Evolutionary conservation across 2,888 invertebrate species (phyloP), one percentile per base, ranked within the genome.

Genomic region (Strigamia maritima): DNA sequence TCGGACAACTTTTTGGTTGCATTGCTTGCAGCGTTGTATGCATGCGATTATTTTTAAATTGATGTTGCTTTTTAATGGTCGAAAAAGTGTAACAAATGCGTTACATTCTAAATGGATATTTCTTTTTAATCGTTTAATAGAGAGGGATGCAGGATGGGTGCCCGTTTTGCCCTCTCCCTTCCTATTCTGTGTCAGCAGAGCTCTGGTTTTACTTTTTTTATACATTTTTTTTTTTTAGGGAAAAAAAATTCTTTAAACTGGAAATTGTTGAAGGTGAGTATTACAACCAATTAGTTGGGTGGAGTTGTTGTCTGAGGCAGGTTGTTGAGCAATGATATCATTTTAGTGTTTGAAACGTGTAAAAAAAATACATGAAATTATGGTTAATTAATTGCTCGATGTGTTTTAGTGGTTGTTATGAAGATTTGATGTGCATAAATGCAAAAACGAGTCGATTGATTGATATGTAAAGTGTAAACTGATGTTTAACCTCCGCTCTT

Each of bases 261-360:
- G 28, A 28, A 28, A 70, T 16, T 70, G 70, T 70, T 28, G 49
- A 16, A 49, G 70, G 70, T 70, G 70, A 70, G 70, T 28, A 28
- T 70, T 70, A 70, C 70, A 70, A 70, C 26, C 70, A 70, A 70
- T 70, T 70, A 70, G 70, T 70, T 70, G 70, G 70, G 70, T 70
- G 70, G 70, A 70, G 70, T 70, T 70, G 26, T 28, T 26, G 54
- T 54, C 54, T 54, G 54, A 65, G 24, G 24, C 22, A 65, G 49
- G 70, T 70, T 24, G 70, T 70, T 70, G 70, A 26, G 70, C 70
- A 70, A 70, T n/a, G 70, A 70, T 16, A 28, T 70, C 70, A 70
- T 70, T n/a, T 70, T 70, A n/a, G 28, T 26, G 70, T 28, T 26
- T 70, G 10, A 26, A 14, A 14, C 14, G 26, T 70, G 2, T 26